phyloP scores from a whole-genome alignment of 2,888 invertebrate species.

The Meta bourneti region DNA sequence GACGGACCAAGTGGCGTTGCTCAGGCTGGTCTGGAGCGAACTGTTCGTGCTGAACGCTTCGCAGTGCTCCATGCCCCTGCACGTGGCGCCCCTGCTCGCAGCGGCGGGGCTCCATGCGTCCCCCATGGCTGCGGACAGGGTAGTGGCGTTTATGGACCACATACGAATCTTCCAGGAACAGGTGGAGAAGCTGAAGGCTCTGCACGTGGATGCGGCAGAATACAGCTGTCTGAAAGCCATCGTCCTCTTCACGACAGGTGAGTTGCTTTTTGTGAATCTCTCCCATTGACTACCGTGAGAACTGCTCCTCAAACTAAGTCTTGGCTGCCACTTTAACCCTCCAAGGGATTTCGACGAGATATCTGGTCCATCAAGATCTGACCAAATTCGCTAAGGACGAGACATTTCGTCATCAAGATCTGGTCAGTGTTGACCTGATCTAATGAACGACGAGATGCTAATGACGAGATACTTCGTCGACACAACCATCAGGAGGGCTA shows the following conservation, averaged over 20 bases:
- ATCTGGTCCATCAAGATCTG: too few relatives aligned
- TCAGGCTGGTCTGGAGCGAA: constrained; percentile 98
- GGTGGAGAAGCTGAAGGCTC: constrained; percentile 97
- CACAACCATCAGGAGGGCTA: too few relatives aligned
- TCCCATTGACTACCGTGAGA: not conserved
- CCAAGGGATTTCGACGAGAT: too few relatives aligned
- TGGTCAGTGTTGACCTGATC: too few relatives aligned
- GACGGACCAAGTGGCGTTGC: constrained; percentile 93
- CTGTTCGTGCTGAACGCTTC: constrained; percentile 98
- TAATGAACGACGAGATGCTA: too few relatives aligned
- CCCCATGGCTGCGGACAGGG: constrained; percentile 98
- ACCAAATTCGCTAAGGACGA: too few relatives aligned
- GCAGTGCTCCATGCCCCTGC: constrained; percentile 98
- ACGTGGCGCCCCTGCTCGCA: constrained; percentile 96
- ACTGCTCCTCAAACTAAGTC: too few relatives aligned
- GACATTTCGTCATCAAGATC: too few relatives aligned
- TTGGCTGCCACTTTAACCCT: too few relatives aligned
- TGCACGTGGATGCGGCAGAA: constrained; percentile 98
- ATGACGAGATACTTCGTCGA: too few relatives aligned
- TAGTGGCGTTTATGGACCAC: constrained; percentile 99
- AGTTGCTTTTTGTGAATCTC: constrained; percentile 81
- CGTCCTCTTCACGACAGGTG: constrained; percentile 99
- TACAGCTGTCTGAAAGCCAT: constrained; percentile 99
- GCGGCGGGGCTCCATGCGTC: constrained; percentile 96
- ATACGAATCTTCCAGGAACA: constrained; percentile 93